phyloP scores from a whole-genome alignment of 2,113 vertebrate genomes.

The Nothoprocta perdicaria region DNA sequence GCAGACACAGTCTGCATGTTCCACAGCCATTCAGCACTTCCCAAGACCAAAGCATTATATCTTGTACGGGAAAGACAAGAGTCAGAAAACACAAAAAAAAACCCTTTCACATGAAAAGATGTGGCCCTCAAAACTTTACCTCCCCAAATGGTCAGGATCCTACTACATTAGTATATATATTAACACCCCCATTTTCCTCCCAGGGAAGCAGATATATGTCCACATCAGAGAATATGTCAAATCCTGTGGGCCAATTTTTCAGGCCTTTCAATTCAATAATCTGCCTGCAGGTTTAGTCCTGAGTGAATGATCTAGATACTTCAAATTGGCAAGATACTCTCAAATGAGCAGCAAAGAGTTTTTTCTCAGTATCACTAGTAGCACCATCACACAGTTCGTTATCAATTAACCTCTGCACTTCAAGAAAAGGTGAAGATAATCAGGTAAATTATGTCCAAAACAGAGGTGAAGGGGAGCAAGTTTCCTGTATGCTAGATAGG shows the following conservation, averaged over 20 bases:
- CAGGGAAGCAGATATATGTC: background rate
- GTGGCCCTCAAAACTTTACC: rapidly evolving
- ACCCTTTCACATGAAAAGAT: background rate
- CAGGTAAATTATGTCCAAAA: background rate
- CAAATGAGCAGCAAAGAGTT: background rate
- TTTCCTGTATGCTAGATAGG: background rate
- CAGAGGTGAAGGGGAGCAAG: background rate
- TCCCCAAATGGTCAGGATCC: background rate
- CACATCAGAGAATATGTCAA: background rate
- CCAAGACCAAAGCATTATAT: background rate
- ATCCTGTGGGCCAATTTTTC: background rate
- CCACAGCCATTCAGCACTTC: background rate
- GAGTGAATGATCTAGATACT: background rate
- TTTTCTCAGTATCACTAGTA: background rate
- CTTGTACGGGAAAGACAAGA: conserved; percentile 21
- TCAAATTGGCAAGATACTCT: background rate
- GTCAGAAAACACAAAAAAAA: background rate
- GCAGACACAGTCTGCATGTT: background rate
- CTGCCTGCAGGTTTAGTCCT: background rate
- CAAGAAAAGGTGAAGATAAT: background rate
- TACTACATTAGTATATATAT: background rate
- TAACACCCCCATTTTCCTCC: background rate
- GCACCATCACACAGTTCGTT: background rate
- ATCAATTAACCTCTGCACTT: background rate
- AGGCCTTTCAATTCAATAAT: background rate